Evolutionary conservation across 1,140 invertebrate species (phyloP).

Genomic region (Trichonephila clavata): DNA sequence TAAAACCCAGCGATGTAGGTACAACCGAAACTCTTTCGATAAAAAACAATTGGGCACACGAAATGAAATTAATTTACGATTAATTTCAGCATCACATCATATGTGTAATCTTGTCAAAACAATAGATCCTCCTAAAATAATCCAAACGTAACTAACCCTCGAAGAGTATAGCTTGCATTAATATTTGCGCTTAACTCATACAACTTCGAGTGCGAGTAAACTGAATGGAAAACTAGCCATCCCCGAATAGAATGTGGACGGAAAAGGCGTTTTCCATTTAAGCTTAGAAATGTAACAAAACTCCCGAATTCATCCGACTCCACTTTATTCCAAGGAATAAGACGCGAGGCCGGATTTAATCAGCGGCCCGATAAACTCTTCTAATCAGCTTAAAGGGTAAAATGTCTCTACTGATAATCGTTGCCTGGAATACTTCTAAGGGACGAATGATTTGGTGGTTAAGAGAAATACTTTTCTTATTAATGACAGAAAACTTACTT

Average conservation of each 20-base stretch:
- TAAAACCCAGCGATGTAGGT: too few relatives aligned
- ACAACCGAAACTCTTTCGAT: too few relatives aligned
- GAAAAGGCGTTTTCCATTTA: neutral
- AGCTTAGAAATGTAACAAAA: neutral
- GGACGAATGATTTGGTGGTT: neutral
- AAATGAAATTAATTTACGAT: too few relatives aligned
- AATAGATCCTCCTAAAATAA: too few relatives aligned
- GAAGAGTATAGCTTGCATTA: too few relatives aligned
- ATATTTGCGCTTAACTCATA: too few relatives aligned
- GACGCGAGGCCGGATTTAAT: neutral
- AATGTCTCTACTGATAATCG: neutral
- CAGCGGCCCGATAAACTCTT: neutral
- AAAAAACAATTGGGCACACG: too few relatives aligned
- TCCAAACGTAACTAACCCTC: too few relatives aligned
- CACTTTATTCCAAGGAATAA: neutral
- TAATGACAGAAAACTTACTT: neutral
- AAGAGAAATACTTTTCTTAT: neutral
- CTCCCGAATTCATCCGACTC: neutral
- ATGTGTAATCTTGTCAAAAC: too few relatives aligned
- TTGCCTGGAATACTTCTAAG: neutral
- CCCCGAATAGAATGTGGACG: neutral
- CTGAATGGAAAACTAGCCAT: neutral
- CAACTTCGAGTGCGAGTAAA: neutral
- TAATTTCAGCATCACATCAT: too few relatives aligned
- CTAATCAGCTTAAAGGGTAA: slow-evolving; percentile 9